Evolutionary conservation across 2,113 vertebrate species (phyloP), one percentile per base, ranked within the genome.

Genomic region (Garra rufa): DNA sequence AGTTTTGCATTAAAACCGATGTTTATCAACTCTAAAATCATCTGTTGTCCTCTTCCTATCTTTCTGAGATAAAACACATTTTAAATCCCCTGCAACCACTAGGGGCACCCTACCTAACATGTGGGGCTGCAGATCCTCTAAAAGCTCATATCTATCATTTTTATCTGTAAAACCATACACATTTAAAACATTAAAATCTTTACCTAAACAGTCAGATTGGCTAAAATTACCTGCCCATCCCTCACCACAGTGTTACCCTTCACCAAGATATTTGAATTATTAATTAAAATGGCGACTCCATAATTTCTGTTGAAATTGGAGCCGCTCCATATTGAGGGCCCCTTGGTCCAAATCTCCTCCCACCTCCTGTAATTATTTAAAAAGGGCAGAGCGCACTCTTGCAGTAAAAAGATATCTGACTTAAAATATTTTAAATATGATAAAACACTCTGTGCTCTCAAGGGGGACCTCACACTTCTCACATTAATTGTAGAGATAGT

Each of bases 351-450:
- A 0, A 70, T 2, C 0, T 70, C 34, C 1, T 70, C 34, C 67
- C 3, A 6, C 1, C 6, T n/a, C 0, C 1, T 43, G 1, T 43
- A 79, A 0, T 0, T 14, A 0, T 4, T n/a, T 17, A 43, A 55
- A n/a, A 70, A 84, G 0, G 74, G 83, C 9, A 84, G 11, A 1
- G 46, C 5, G 30, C 75, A 84, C 30, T 84, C 83, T 15, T 84
- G 82, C 1, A 77, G 14, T 26, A 87, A 65, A 82, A 87, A 81
- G 6, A 89, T 3, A 71, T 88, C 85, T 10, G 34, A 26, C 0
- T 55, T 65, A 4, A 86, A 1, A 44, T 15, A 8, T 1, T 30
- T 82, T 21, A 44, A 10, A 44, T 10, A 11, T 1, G 81, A 52
- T 15, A 86, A 59, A 24, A 85, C 2, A 9, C 74, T 63, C 34